Percentiles rank a stretch among this genome's conserved stretches.
phyloP scores from a whole-genome alignment of 2,888 invertebrate genomes.

The Oligia strigilis region DNA sequence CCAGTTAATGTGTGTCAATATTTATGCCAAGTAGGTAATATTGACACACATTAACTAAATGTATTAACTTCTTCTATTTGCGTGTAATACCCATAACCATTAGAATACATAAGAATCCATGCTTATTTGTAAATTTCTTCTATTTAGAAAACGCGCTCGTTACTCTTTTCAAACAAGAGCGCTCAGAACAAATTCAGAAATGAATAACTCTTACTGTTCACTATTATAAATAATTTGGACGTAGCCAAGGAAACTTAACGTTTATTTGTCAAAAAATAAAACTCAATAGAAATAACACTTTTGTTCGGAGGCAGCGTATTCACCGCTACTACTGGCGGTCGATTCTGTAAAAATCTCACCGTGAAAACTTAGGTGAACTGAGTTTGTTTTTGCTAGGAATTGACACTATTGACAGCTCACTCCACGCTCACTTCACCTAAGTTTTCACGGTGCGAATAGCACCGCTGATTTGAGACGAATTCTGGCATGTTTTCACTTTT shows the following conservation, averaged over 20 bases:
- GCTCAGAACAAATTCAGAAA: slow-evolving; percentile 27
- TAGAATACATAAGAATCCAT: not conserved
- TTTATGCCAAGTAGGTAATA: too few species aligned
- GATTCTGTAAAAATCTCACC: too few species aligned
- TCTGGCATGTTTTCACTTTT: not conserved
- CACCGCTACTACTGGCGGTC: slow-evolving; percentile 30
- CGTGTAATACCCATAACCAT: not conserved
- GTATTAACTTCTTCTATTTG: too few species aligned
- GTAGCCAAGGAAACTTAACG: slow-evolving; percentile 34
- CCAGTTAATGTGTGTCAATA: too few species aligned
- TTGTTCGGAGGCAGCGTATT: slow-evolving; percentile 42
- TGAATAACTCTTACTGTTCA: slow-evolving; percentile 33
- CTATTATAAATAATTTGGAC: slow-evolving; percentile 51
- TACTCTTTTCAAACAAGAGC: slow-evolving; percentile 1
- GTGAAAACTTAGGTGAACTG: too few species aligned
- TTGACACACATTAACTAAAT: too few species aligned
- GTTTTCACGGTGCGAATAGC: too few species aligned
- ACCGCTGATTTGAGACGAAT: not conserved
- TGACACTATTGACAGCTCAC: too few species aligned
- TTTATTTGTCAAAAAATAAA: slow-evolving; percentile 59
- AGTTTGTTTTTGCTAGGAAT: too few species aligned
- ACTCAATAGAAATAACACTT: slow-evolving; percentile 43
- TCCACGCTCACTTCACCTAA: too few species aligned
- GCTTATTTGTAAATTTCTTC: not conserved
- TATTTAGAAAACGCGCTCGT: slow-evolving; percentile 18